Conservation (phyloP, 1,140 invertebrate species). For the Trichomalopsis sarcophagae region DNA sequence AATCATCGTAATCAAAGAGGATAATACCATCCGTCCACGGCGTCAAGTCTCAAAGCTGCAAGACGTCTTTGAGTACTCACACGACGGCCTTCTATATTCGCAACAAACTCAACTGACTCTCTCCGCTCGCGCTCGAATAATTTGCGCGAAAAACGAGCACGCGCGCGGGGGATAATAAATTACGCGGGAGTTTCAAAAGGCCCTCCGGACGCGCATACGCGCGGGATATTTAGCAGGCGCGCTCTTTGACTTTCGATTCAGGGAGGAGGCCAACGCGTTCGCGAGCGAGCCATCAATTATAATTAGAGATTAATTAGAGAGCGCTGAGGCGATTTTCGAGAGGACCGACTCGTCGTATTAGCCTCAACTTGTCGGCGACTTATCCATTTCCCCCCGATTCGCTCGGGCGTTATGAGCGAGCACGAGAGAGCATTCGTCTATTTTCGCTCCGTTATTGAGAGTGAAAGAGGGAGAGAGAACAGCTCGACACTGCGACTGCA, state of each 20-base stretch:
- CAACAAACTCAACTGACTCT: background rate
- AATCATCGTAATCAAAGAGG: too few species aligned
- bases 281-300: slow-evolving; percentile 36
- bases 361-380: slow-evolving; percentile 32
- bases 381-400: slow-evolving; percentile 32
- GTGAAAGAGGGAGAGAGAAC: too few species aligned
- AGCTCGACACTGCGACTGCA: too few species aligned
- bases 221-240: background rate
- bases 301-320: slow-evolving; percentile 42
- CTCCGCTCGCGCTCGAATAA: background rate
- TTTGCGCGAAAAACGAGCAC: background rate
- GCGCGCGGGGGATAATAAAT: slow-evolving; percentile 1
- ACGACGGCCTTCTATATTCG: too few species aligned
- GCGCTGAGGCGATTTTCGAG: slow-evolving; percentile 16
- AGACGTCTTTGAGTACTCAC: background rate
- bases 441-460: slow-evolving; percentile 24
- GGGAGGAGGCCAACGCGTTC: background rate
- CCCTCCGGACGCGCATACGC: background rate
- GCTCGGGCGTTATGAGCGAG: background rate
- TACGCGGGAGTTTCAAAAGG: slow-evolving; percentile 23
- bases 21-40: too few species aligned
- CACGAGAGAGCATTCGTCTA: background rate
- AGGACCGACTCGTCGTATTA: slow-evolving; percentile 16
- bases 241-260: slow-evolving; percentile 40
- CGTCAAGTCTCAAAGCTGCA: background rate